Percentiles rank a stretch among this genome's conserved stretches.
Conservation (phyloP, 2,797 vertebrate genomes). For the Peromyscus eremicus region DNA sequence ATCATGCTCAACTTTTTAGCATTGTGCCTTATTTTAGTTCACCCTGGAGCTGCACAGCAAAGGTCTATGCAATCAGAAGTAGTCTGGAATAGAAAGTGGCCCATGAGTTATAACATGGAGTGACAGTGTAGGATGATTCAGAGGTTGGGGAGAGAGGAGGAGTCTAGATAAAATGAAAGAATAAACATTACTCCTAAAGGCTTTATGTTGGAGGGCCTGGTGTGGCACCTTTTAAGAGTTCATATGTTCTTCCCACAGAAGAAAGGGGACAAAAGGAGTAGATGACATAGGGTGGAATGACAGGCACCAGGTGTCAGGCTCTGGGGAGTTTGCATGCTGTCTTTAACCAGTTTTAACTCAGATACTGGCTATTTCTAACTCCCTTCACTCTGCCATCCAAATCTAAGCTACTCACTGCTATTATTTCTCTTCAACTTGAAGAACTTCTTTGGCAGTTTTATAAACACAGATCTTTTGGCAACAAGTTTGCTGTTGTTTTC, state of each 20-base stretch:
- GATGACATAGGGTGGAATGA: background rate
- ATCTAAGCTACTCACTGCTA: background rate
- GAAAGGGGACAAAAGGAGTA: background rate
- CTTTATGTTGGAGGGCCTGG: background rate
- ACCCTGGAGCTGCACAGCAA: background rate
- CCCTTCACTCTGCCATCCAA: background rate
- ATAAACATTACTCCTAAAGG: background rate
- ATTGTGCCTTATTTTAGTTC: background rate
- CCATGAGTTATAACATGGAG: background rate
- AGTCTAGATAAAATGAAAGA: background rate
- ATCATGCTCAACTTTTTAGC: background rate
- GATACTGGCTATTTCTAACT: background rate
- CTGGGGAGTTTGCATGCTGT: background rate
- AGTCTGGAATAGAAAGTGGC: background rate
- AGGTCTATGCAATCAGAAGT: background rate
- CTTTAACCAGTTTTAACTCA: background rate
- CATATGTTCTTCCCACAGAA: background rate
- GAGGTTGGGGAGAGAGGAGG: background rate
- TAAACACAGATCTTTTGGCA: background rate
- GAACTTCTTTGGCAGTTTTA: constrained; percentile 37
- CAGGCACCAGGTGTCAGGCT: background rate
- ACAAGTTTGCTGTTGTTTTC: constrained; percentile 2
- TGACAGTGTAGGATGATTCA: background rate
- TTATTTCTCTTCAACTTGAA: constrained; percentile 12
- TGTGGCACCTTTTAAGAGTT: background rate